Evolutionary conservation across 2,113 vertebrate genomes (phyloP).

Genomic region (Callithrix jacchus): DNA sequence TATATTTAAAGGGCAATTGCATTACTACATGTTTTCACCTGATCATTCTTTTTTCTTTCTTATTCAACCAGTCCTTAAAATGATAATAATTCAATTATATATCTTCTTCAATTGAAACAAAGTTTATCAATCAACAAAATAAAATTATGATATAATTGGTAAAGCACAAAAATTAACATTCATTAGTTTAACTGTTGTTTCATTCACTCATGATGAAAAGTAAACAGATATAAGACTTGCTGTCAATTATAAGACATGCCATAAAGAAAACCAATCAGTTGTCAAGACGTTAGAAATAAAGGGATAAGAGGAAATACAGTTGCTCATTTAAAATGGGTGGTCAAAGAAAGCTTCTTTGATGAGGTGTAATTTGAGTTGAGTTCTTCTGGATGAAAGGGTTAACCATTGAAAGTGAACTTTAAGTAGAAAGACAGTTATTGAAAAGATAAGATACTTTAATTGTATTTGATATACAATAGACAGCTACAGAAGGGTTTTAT

Average conservation of each 20-base stretch:
- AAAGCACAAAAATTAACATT: background rate
- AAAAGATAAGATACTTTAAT: background rate
- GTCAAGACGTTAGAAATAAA: background rate
- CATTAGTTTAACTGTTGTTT: background rate
- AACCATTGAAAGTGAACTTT: background rate
- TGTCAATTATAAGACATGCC: background rate
- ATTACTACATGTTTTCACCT: background rate
- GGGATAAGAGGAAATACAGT: background rate
- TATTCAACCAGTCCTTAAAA: background rate
- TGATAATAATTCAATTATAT: background rate
- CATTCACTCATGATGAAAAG: background rate
- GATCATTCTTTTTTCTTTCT: background rate
- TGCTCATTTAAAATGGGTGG: background rate
- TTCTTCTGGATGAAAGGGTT: background rate
- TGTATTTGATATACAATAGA: background rate
- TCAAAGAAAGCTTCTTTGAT: background rate
- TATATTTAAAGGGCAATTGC: background rate
- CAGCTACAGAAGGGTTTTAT: background rate
- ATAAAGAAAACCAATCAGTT: background rate
- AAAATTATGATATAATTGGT: background rate
- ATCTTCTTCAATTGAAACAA: background rate
- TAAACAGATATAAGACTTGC: background rate
- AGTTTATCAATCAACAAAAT: background rate
- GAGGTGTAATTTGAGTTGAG: background rate
- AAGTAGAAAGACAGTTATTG: background rate